Evolutionary conservation across 2,113 vertebrate genomes (phyloP).

Genomic region (Tor tambroides): DNA sequence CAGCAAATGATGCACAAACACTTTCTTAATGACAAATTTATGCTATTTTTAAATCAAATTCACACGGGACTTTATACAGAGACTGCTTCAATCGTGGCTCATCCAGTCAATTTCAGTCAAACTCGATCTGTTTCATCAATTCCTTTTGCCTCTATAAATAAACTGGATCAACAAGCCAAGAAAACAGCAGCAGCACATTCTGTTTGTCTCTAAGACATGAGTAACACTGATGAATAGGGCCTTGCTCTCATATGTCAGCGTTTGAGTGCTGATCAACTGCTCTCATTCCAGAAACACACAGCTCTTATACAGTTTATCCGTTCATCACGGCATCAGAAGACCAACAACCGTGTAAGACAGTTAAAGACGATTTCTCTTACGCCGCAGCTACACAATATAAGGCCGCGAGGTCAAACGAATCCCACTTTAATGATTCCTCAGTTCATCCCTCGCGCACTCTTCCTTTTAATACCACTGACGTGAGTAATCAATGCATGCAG

Average conservation of each 20-base stretch:
- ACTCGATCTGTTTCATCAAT: not conserved
- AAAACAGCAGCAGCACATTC: not conserved
- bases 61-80: not conserved
- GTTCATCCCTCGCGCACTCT: too few relatives aligned
- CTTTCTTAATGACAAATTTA: not conserved
- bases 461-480: constrained; percentile 16
- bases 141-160: not conserved
- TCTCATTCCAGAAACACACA: not conserved
- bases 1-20: not conserved
- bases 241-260: not conserved
- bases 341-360: not conserved
- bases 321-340: not conserved
- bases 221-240: constrained; percentile 8
- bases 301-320: not conserved
- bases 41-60: not conserved
- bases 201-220: not conserved
- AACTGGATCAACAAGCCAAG: not conserved
- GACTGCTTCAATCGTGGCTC: not conserved
- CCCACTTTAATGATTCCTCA: constrained; percentile 28
- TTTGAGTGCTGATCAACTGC: not conserved
- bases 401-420: constrained; percentile 33
- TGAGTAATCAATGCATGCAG: constrained; percentile 9
- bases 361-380: constrained; percentile 17
- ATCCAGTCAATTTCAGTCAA: not conserved
- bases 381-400: constrained; percentile 21